Evolutionary conservation across 2,888 invertebrate genomes (phyloP).

Genomic region (Melanostoma mellinum): DNA sequence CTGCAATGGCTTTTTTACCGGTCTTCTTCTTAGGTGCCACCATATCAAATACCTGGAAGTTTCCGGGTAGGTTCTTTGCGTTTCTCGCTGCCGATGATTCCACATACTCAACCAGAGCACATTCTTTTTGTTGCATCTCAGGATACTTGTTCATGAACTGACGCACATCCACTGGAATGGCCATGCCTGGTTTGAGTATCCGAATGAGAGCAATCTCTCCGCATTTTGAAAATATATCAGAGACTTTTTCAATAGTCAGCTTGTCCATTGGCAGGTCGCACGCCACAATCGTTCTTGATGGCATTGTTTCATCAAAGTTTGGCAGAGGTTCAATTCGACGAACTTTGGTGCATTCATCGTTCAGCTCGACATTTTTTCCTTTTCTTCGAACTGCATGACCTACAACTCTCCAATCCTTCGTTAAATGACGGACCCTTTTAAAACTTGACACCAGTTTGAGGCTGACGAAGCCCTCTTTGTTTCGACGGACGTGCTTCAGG

Average conservation of each 20-base stretch:
- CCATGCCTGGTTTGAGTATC: conserved; percentile 93
- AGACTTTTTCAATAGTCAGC: conserved; percentile 94
- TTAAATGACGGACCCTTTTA: conserved; percentile 95
- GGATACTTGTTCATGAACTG: conserved; percentile 96
- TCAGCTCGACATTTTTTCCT: conserved; percentile 91
- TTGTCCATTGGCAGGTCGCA: conserved; percentile 92
- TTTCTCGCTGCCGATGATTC: conserved; percentile 92
- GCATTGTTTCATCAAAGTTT: conserved; percentile 94
- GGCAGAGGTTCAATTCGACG: conserved; percentile 93
- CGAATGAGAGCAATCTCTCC: conserved; percentile 95
- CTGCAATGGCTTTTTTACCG: conserved; percentile 83
- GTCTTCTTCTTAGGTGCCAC: conserved; percentile 90
- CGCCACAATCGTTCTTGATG: conserved; percentile 94
- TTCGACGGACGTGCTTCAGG: conserved; percentile 95
- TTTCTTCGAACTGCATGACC: conserved; percentile 92
- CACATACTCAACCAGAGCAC: conserved; percentile 95
- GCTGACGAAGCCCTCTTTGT: conserved; percentile 97
- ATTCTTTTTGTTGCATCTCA: conserved; percentile 92
- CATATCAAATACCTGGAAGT: conserved; percentile 89
- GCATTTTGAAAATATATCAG: conserved; percentile 92
- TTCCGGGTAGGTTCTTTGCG: conserved; percentile 86
- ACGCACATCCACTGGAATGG: conserved; percentile 94
- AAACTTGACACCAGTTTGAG: conserved; percentile 97
- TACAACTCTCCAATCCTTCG: conserved; percentile 96
- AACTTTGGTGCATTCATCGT: conserved; percentile 94